Percentiles rank a stretch among this genome's conserved stretches.
Conservation (phyloP, 1,140 invertebrate species). For the Mamestra configurata region DNA sequence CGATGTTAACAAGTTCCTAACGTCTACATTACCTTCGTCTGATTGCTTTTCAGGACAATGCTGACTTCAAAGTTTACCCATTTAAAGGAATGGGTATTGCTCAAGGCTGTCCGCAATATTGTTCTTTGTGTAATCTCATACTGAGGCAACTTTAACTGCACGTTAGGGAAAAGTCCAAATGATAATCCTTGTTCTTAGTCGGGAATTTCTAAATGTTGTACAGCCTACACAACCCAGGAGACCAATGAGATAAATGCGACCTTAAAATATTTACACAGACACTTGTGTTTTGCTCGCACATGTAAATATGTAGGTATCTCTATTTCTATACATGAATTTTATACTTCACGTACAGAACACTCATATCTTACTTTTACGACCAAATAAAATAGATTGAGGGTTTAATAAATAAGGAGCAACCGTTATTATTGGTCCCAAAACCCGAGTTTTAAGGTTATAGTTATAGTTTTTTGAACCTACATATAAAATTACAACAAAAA, state of each 20-base stretch:
- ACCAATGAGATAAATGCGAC: neutral
- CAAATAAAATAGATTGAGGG: slow-evolving; percentile 5
- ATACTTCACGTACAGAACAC: neutral
- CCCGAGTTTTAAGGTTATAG: neutral
- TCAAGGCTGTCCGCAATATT: neutral
- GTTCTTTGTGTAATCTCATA: neutral
- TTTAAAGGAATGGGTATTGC: slow-evolving; percentile 4
- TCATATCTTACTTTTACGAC: slow-evolving; percentile 8
- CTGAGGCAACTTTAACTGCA: slow-evolving; percentile 4
- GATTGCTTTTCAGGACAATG: neutral
- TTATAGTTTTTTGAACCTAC: neutral
- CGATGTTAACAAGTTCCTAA: neutral
- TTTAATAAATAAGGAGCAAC: slow-evolving; percentile 2
- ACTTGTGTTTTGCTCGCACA: neutral
- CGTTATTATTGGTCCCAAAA: neutral
- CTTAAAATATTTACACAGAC: neutral
- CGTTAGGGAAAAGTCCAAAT: slow-evolving; percentile 8
- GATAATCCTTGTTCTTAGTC: neutral
- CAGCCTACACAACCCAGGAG: neutral
- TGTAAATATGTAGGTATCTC: slow-evolving; percentile 3
- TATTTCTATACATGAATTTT: neutral
- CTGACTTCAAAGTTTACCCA: slow-evolving; percentile 5
- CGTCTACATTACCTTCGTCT: neutral
- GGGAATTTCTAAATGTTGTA: neutral
- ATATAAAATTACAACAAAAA: neutral